Evolutionary conservation across 2,113 vertebrate genomes (phyloP).

Genomic region (Prionailurus viverrinus): DNA sequence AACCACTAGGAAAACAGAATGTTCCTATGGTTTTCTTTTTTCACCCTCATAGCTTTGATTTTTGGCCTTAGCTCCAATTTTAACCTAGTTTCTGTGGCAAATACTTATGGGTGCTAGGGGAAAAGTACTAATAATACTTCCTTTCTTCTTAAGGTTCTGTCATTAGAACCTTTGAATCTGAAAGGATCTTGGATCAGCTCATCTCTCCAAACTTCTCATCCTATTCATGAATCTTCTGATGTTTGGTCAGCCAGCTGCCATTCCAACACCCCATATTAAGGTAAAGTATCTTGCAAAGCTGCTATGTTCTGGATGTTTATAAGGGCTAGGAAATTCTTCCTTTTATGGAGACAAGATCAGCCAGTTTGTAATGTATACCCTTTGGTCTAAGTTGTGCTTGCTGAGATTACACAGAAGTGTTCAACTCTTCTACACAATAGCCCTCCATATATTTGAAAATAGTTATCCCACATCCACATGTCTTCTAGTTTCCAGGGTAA

Average conservation of each 20-base stretch:
- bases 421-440: slow-evolving; percentile 36
- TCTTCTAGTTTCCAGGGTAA: slow-evolving; percentile 48
- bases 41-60: background rate
- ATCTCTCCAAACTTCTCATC: background rate
- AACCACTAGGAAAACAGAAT: background rate
- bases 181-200: background rate
- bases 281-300: slow-evolving; percentile 33
- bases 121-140: background rate
- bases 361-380: slow-evolving; percentile 3
- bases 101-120: background rate
- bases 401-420: slow-evolving; percentile 44
- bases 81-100: slow-evolving; percentile 43
- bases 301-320: slow-evolving; percentile 37
- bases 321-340: slow-evolving; percentile 2
- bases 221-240: background rate
- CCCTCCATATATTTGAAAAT: background rate
- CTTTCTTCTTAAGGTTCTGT: background rate
- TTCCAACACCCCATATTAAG: background rate
- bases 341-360: slow-evolving; percentile 23
- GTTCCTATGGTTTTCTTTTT: background rate
- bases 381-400: slow-evolving; percentile 41
- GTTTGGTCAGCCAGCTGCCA: background rate
- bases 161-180: slow-evolving; percentile 36
- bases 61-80: background rate
- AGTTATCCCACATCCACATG: background rate